Evolutionary conservation across 2,797 vertebrate species (phyloP), one percentile per base, ranked within the genome.

Genomic region (Peromyscus aztecus): DNA sequence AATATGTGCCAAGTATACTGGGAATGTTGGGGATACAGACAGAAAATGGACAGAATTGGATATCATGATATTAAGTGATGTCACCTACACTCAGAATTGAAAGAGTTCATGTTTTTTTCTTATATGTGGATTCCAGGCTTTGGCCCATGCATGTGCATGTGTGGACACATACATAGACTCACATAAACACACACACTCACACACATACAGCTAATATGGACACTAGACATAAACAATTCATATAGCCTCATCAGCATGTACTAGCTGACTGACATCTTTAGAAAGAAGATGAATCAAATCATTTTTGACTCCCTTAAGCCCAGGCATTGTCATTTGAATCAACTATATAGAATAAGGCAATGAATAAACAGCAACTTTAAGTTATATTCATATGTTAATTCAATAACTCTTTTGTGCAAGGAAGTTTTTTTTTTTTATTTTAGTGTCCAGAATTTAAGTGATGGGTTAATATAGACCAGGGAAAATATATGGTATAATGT

Each of bases 311-410:
- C 6, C 23, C 16, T 80, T n/a, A 88, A 90, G 65, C 0, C 0
- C 52, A 82, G 43, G 16, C 89, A 65, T 34, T 90, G 31, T 40
- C 75, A 90, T 87, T 40, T 76, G 43, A 85, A 21, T 12, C 59
- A 94, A 76, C 40, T 59, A 71, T 37, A 61, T 92, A 95, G 23
- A 94, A 94, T 83, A 96, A 95, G 4, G 10, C 65, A 93, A 89
- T 89, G 52, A 95, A 90, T 21, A 92, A 81, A 71, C 1, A 52
- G 31, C 7, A 19, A 73, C 81, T 31, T 89, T 93, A 93, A 83
- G 31, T 96, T 94, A 93, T 49, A 93, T 76, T 90, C 23, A 83
- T 59, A 57, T 63, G 69, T 23, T 49, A 69, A 93, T 61, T 85
- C 10, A 94, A 89, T 52, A 84, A 85, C 59, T 87, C 65, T 40